A percentile compares a stretch with the other conserved stretches of the same genome.
These are phyloP conservation scores for Copidosoma aretas DNA, from an alignment of 2,888 invertebrate genomes.

Conservation along the genomic window DNA sequence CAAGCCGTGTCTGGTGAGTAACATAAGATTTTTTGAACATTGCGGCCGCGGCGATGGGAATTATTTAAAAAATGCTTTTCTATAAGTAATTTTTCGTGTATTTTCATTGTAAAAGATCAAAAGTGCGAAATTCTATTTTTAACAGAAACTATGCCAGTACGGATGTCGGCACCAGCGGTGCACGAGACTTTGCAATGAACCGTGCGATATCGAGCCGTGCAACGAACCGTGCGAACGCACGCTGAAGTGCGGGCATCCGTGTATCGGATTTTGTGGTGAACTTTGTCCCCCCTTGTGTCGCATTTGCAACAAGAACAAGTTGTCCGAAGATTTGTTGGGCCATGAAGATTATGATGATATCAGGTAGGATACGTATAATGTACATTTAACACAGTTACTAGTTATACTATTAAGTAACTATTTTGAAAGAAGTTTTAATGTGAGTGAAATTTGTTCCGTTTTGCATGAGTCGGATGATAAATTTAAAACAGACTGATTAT, in stretches of 20 bases:
- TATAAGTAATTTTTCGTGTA: too few relatives aligned
- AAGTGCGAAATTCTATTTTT: neutral
- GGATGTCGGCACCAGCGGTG: conserved; percentile 17
- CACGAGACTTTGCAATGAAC: conserved; percentile 3
- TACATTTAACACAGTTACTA: too few relatives aligned
- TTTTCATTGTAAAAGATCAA: too few relatives aligned
- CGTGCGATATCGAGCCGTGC: conserved; percentile 19
- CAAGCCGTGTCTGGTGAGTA: conserved; percentile 6
- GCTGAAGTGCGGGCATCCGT: conserved; percentile 18
- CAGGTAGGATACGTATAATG: conserved; percentile 13
- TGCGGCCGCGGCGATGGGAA: too few relatives aligned
- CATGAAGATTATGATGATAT: conserved; percentile 19
- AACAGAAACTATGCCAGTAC: conserved; percentile 9
- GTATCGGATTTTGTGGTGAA: conserved; percentile 25
- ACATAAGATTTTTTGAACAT: neutral
- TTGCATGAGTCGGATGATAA: too few relatives aligned
- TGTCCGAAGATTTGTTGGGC: conserved; percentile 3
- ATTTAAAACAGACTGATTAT: too few relatives aligned
- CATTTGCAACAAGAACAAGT: conserved; percentile 12
- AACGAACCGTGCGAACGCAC: conserved; percentile 8
- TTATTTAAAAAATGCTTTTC: too few relatives aligned
- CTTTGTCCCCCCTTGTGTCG: conserved; percentile 23
- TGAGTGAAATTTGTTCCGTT: too few relatives aligned
- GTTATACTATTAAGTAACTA: neutral
- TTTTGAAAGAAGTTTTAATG: neutral